Conservation (phyloP, 2,888 invertebrate genomes). For the Rambutsinella grinnellia region DNA sequence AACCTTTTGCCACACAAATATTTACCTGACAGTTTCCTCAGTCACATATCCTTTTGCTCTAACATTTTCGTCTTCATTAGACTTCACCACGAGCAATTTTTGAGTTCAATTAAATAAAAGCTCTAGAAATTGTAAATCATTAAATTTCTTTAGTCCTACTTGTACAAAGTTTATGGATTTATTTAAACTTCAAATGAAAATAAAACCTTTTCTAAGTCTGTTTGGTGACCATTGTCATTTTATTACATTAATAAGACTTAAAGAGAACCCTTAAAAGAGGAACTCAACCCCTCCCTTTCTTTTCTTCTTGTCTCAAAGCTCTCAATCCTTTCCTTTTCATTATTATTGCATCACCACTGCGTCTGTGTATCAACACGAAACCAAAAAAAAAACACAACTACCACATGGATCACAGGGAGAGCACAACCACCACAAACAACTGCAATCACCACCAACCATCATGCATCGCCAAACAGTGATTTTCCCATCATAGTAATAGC, state of each 20-base stretch:
- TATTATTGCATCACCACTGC: conserved; percentile 36
- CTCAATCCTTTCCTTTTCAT: conserved; percentile 35
- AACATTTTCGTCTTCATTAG: too few species aligned
- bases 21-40: not conserved
- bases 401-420: too few species aligned
- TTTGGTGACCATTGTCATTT: not conserved
- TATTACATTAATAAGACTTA: conserved; percentile 3
- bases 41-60: not conserved
- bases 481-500: conserved; percentile 39
- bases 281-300: not conserved
- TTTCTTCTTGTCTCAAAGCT: conserved; percentile 5
- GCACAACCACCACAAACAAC: conserved; percentile 4
- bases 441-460: not conserved
- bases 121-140: too few species aligned
- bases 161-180: not conserved
- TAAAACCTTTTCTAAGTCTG: not conserved
- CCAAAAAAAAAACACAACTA: not conserved
- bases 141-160: not conserved
- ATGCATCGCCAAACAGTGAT: conserved; percentile 3
- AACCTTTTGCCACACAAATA: not conserved
- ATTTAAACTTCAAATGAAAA: not conserved
- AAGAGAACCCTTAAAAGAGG: not conserved
- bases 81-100: not conserved
- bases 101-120: not conserved
- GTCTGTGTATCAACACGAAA: not conserved